phyloP scores from a whole-genome alignment of 2,888 invertebrate species.

The Drosophila pegasa region DNA sequence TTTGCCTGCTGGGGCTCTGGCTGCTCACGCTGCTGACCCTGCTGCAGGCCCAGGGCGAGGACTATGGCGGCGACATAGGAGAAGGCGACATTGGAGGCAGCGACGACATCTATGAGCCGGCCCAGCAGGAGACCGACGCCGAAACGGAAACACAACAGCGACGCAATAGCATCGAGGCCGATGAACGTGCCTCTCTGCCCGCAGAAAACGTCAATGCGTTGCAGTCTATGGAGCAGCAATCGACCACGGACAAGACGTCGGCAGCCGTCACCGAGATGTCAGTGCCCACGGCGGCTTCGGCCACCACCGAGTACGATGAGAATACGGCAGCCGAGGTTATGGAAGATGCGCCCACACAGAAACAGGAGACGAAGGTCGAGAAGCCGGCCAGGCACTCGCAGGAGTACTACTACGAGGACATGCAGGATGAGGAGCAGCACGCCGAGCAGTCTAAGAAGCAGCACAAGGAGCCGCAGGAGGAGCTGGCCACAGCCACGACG shows the following conservation, averaged over 20 bases:
- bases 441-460: slow-evolving; percentile 26
- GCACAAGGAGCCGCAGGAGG: slow-evolving; percentile 25
- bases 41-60: slow-evolving; percentile 44
- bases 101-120: slow-evolving; percentile 74
- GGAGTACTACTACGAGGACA: slow-evolving; percentile 62
- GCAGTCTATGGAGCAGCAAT: slow-evolving; percentile 23
- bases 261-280: slow-evolving; percentile 35
- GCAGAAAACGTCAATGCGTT: slow-evolving; percentile 30
- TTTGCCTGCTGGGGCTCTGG: slow-evolving; percentile 47
- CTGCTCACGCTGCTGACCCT: slow-evolving; percentile 34
- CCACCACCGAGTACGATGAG: slow-evolving; percentile 38
- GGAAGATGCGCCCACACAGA: slow-evolving; percentile 51
- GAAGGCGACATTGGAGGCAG: slow-evolving; percentile 3
- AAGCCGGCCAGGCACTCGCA: slow-evolving; percentile 19
- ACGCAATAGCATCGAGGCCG: slow-evolving; percentile 60
- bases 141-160: slow-evolving; percentile 58
- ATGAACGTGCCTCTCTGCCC: slow-evolving; percentile 25
- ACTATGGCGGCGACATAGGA: slow-evolving; percentile 37
- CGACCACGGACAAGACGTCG: slow-evolving; percentile 51
- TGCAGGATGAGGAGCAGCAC: slow-evolving; percentile 46
- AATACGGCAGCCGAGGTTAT: slow-evolving; percentile 44
- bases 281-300: background rate
- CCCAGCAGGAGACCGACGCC: slow-evolving; percentile 64
- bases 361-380: slow-evolving; percentile 35
- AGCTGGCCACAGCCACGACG: slow-evolving; percentile 37